Percentiles rank a stretch among this genome's conserved stretches.
phyloP scores from a whole-genome alignment of 2,113 vertebrate species.

The Notarius quadriscutis region DNA sequence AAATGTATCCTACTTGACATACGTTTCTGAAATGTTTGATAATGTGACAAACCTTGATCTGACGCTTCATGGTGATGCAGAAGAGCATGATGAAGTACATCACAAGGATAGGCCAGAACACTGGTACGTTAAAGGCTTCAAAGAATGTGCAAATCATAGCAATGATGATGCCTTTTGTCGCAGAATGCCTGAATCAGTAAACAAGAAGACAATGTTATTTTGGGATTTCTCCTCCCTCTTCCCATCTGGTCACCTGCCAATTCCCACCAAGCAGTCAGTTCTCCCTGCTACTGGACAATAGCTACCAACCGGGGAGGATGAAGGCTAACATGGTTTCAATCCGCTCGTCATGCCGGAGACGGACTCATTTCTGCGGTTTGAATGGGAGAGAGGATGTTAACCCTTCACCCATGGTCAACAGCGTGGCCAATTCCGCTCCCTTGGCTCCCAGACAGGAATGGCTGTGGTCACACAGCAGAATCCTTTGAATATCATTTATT shows the following conservation, averaged over 20 bases:
- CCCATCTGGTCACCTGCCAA: background rate
- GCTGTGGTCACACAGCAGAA: background rate
- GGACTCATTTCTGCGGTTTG: background rate
- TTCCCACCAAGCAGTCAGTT: background rate
- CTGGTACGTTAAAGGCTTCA: constrained; percentile 96
- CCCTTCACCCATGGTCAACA: background rate
- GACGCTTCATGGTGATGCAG: constrained; percentile 99
- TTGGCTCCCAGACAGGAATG: background rate
- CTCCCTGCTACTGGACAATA: background rate
- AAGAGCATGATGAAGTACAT: constrained; percentile 99
- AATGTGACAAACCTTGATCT: constrained; percentile 87
- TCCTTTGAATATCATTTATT: background rate
- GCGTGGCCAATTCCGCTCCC: background rate
- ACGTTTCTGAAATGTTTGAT: too few relatives aligned
- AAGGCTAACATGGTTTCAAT: background rate
- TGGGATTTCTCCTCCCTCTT: background rate
- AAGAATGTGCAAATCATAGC: constrained; percentile 98
- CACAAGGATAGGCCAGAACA: constrained; percentile 99
- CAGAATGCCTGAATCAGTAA: constrained; percentile 83
- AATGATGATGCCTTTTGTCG: constrained; percentile 95
- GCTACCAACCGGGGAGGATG: background rate
- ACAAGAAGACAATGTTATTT: background rate
- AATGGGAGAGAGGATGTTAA: background rate
- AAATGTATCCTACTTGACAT: background rate
- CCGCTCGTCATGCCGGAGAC: background rate